These are phyloP conservation scores for Tetrax tetrax DNA, from an alignment of 2,113 vertebrate species.

Conservation along the genomic window DNA sequence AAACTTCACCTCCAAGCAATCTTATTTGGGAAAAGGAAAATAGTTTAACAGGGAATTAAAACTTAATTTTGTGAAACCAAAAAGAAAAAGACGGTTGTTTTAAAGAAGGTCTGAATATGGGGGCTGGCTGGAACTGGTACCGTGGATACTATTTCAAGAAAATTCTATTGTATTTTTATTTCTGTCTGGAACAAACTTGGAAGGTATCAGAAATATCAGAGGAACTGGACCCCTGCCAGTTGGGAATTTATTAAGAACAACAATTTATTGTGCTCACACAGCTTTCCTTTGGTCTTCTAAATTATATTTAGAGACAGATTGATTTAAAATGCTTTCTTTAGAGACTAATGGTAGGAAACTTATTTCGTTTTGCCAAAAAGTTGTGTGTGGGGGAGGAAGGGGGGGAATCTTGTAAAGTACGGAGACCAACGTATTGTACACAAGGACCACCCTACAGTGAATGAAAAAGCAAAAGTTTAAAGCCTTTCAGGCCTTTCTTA, in stretches of 20 bases:
- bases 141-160: neutral
- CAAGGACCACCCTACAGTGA: neutral
- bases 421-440: neutral
- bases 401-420: neutral
- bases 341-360: conserved; percentile 1
- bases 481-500: conserved; percentile 48
- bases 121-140: neutral
- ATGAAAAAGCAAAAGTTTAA: conserved; percentile 39
- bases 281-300: conserved; percentile 13
- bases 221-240: neutral
- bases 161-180: conserved; percentile 24
- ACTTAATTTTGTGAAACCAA: neutral
- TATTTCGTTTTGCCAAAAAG: conserved; percentile 24
- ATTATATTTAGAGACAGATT: conserved; percentile 33
- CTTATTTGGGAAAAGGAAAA: neutral
- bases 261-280: conserved; percentile 23
- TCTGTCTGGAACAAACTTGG: neutral
- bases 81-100: neutral
- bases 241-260: conserved; percentile 24
- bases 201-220: conserved; percentile 13
- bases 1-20: neutral
- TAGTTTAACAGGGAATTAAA: neutral
- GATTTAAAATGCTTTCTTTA: conserved; percentile 41
- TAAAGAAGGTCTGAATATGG: neutral
- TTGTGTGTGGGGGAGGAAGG: neutral